Percentiles rank a stretch among this genome's conserved stretches.
Evolutionary conservation across 2,888 invertebrate species (phyloP).

Genomic region (Phasia obesa): DNA sequence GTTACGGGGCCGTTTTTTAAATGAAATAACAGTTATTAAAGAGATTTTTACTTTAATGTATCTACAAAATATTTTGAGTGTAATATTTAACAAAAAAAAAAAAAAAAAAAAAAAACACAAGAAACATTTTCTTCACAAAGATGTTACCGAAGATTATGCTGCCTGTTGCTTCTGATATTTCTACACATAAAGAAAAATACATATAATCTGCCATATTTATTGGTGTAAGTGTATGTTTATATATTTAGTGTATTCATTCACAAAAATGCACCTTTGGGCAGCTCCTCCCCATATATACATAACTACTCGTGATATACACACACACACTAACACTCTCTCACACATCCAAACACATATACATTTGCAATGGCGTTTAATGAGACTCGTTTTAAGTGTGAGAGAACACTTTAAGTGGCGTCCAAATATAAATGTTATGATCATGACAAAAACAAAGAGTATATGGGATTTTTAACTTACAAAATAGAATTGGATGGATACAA

Average conservation of each 20-base stretch:
- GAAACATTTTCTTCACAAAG: constrained; percentile 10
- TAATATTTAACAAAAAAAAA: neutral
- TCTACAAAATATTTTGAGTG: no score
- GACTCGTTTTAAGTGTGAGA: constrained; percentile 64
- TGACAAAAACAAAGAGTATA: constrained; percentile 39
- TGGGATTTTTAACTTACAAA: constrained; percentile 33
- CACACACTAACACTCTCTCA: no score
- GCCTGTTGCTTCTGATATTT: constrained; percentile 32
- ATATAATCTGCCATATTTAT: neutral
- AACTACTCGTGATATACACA: no score
- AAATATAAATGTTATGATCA: constrained; percentile 47
- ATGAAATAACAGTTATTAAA: no score
- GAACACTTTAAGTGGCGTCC: constrained; percentile 59
- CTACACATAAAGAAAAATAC: neutral
- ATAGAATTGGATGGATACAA: neutral
- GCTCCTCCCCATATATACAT: constrained; percentile 79
- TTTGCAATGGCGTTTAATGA: constrained; percentile 68
- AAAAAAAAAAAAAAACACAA: neutral
- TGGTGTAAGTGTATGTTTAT: neutral
- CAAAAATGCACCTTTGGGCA: constrained; percentile 80
- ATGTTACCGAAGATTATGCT: constrained; percentile 27
- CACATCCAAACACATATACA: constrained; percentile 59
- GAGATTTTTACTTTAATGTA: no score
- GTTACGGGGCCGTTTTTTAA: no score
- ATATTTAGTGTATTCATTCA: constrained; percentile 77